phyloP scores from a whole-genome alignment of 2,113 vertebrate species.

The Piaya cayana region DNA sequence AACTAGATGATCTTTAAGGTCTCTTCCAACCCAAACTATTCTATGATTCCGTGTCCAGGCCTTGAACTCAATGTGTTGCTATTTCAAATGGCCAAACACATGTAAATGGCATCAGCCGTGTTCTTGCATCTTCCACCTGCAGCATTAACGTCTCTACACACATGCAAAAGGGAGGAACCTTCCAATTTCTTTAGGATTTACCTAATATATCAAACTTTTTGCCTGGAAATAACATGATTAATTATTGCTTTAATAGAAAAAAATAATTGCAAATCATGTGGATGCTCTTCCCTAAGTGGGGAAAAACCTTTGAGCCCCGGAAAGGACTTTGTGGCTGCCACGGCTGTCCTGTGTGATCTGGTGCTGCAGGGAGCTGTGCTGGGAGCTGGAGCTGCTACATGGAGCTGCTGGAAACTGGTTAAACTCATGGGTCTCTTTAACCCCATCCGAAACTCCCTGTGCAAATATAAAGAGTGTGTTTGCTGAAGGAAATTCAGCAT shows the following conservation, averaged over 20 bases:
- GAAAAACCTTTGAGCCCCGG: neutral
- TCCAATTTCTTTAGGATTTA: neutral
- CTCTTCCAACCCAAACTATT: too few species aligned
- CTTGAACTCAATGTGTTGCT: neutral
- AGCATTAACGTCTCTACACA: fast-evolving
- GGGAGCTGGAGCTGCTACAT: neutral
- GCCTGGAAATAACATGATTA: neutral
- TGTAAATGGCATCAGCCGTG: fast-evolving
- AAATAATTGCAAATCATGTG: neutral
- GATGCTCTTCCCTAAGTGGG: neutral
- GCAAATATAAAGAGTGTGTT: neutral
- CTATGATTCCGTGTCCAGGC: too few species aligned
- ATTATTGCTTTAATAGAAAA: neutral
- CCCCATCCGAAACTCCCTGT: neutral
- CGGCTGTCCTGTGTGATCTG: fast-evolving
- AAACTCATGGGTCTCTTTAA: neutral
- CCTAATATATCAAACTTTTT: neutral
- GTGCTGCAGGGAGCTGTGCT: neutral
- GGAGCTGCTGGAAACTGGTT: neutral
- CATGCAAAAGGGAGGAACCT: fast-evolving
- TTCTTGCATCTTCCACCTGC: neutral
- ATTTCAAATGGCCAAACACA: neutral
- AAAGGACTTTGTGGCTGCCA: neutral
- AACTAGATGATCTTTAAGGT: too few species aligned
- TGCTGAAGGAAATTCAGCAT: neutral